Evolutionary conservation across 2,797 vertebrate species (phyloP).

Genomic region (Morus bassanus): DNA sequence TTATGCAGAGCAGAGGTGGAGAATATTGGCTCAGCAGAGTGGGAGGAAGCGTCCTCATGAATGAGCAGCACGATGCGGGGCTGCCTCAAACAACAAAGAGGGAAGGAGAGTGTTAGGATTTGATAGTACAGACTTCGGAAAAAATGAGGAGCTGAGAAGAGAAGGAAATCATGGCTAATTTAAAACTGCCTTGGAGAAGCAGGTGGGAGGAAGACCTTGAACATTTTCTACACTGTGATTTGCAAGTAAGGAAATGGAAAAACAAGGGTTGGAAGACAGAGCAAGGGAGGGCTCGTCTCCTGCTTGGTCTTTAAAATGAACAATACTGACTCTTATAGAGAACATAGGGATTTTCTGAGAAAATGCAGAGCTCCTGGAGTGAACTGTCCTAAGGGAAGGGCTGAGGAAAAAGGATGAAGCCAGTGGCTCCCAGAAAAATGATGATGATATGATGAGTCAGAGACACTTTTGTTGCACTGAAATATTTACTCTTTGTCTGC

Average conservation of each 20-base stretch:
- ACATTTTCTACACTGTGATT: constrained; percentile 12
- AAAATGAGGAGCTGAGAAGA: not conserved
- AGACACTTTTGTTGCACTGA: not conserved
- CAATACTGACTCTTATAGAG: constrained; percentile 54
- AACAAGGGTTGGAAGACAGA: constrained; percentile 34
- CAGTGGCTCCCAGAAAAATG: constrained; percentile 38
- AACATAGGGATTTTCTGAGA: constrained; percentile 34
- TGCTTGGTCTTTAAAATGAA: constrained; percentile 16
- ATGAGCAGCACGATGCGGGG: not conserved
- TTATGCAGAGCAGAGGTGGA: constrained; percentile 45
- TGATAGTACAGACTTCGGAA: constrained; percentile 10
- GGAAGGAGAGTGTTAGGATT: constrained; percentile 15
- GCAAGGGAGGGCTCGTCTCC: constrained; percentile 4
- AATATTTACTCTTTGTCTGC: constrained; percentile 45
- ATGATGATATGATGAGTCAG: constrained; percentile 25
- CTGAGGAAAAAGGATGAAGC: constrained; percentile 33
- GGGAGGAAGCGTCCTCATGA: constrained; percentile 54
- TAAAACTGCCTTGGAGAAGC: constrained; percentile 42
- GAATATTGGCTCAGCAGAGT: constrained; percentile 24
- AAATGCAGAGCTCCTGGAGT: constrained; percentile 46
- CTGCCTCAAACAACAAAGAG: constrained; percentile 55
- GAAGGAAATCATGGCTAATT: constrained; percentile 56
- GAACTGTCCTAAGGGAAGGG: constrained; percentile 26
- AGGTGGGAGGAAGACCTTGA: constrained; percentile 53
- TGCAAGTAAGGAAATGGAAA: constrained; percentile 57